Evolutionary conservation across 2,797 vertebrate species (phyloP).

Genomic region (Epinephelus coioides): DNA sequence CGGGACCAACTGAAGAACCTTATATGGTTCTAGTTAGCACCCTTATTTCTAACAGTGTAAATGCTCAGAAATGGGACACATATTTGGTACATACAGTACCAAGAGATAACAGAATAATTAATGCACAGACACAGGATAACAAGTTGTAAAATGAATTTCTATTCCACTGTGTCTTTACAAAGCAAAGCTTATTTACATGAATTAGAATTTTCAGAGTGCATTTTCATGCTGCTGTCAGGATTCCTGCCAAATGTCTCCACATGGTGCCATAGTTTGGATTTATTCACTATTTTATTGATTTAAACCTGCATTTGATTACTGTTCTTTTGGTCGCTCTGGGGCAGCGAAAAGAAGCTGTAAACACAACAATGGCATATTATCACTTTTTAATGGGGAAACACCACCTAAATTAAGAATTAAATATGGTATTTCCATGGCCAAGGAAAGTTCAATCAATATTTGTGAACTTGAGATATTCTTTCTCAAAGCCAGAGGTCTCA

Average conservation of each 20-base stretch:
- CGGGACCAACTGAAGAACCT: too few relatives aligned
- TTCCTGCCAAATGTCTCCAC: constrained; percentile 17
- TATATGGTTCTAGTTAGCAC: too few relatives aligned
- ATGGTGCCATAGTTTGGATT: not conserved
- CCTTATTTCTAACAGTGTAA: not conserved
- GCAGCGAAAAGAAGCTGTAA: not conserved
- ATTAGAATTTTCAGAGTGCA: constrained; percentile 1
- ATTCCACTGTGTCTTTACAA: not conserved
- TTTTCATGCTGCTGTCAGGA: not conserved
- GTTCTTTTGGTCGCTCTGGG: not conserved
- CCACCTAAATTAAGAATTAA: too few relatives aligned
- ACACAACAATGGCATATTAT: constrained; percentile 11
- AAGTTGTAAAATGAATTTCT: not conserved
- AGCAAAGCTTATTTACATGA: constrained; percentile 1
- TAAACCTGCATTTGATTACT: not conserved
- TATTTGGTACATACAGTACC: not conserved
- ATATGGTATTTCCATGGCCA: too few relatives aligned
- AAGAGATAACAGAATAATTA: not conserved
- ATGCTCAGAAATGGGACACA: not conserved
- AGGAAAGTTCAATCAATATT: too few relatives aligned
- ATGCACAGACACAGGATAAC: not conserved
- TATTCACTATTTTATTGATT: constrained; percentile 22
- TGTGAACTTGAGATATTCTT: too few relatives aligned
- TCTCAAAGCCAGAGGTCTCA: too few relatives aligned
- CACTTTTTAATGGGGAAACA: not conserved